Base-by-base conservation (phyloP, 1,140 invertebrate species). In the Orchestia grillus region DNA sequence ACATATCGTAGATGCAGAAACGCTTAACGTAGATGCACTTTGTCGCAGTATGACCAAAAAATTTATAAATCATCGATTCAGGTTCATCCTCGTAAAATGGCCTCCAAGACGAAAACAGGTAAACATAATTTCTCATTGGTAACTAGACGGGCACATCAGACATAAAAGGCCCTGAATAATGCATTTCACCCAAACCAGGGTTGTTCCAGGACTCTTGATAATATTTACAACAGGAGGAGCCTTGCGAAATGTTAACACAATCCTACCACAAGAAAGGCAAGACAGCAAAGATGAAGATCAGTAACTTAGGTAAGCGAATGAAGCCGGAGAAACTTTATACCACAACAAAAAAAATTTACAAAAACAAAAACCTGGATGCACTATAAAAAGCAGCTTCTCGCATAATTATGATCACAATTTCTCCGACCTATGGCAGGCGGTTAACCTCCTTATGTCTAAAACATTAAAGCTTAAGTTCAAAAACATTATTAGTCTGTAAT, bases 401-500 rank as follows among this genome's bases (percentile, higher is more conserved):
- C 88, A 90, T 43, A 8, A 41, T 90, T 42, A 42, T 47, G 19
- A 94, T 94, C 92, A 94, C 92, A 94, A 45, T 94, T 44, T n/a
- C 92, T 94, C 15, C 88, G 88, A 44, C 43, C 19, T 45, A 44
- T 47, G 8, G 44, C 40, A 47, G 92, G 92, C 8, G 23, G 92
- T 44, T 16, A 11, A 16, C 40, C 47, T 15, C 44, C 28, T 28
- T 42, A 90, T 42, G 42, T 42, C 88, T 90, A 90, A 42, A 19
- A 90, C 36, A 90, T 90, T 90, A 90, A 90, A 6, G 44, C 16
- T 45, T 45, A 94, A 94, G 4, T 45, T 94, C 40, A 94, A 11
- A 94, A n/a, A 41, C n/a, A 90, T 90, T 96, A 95, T 98, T 98
- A 99, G 98, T 99, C 98, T 42, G 98, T 98, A 97, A 99, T 98